These are phyloP conservation scores for Illadopsis cleaveri DNA, from an alignment of 2,113 vertebrate species.

Conservation along the genomic window DNA sequence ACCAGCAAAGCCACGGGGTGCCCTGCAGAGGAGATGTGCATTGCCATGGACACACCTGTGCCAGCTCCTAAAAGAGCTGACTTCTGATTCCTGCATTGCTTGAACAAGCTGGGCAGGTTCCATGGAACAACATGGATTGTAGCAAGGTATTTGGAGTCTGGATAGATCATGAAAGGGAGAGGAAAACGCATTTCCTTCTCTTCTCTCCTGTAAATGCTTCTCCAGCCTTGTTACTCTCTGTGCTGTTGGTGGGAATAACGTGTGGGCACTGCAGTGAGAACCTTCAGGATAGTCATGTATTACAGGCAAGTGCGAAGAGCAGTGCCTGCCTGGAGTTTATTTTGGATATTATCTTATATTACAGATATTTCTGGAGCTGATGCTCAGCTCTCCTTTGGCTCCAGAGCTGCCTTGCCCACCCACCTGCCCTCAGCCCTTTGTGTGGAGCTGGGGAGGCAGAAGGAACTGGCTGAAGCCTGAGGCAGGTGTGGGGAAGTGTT, in stretches of 20 bases:
- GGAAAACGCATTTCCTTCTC: neutral
- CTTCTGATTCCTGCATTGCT: neutral
- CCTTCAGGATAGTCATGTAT: neutral
- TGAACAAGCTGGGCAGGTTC: neutral
- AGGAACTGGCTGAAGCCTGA: accelerated
- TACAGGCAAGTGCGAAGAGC: neutral
- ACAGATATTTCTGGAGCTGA: neutral
- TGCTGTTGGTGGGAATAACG: neutral
- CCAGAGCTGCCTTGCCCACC: neutral
- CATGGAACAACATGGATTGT: neutral
- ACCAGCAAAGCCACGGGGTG: neutral
- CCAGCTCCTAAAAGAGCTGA: neutral
- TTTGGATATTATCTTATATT: neutral
- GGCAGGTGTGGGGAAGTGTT: neutral
- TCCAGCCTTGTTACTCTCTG: neutral
- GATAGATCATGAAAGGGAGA: neutral
- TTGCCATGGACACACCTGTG: accelerated
- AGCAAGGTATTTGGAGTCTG: neutral
- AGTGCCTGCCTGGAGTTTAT: neutral
- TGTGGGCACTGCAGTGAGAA: neutral
- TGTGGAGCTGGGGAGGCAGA: neutral
- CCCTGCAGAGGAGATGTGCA: neutral
- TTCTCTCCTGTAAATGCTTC: neutral
- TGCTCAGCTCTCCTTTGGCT: neutral
- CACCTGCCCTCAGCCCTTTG: accelerated